Evolutionary conservation across 2,888 invertebrate species (phyloP).

Genomic region (Himalopsyche tibetana): DNA sequence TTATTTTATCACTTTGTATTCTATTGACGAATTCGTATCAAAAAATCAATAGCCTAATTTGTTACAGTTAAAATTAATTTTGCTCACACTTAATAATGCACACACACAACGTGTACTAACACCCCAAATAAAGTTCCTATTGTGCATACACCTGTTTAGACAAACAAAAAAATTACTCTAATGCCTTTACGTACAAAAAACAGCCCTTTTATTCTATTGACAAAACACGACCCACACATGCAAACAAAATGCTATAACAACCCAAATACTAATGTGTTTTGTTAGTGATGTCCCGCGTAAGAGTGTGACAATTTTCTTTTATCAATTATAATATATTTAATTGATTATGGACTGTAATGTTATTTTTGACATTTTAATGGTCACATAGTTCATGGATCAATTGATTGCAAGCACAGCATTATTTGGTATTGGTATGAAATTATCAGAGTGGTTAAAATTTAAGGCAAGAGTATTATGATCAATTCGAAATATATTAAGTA

Average conservation of each 20-base stretch:
- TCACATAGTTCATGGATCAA: no score
- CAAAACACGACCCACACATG: constrained; percentile 25
- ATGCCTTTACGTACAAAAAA: constrained; percentile 7
- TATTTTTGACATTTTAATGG: no score
- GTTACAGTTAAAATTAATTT: no score
- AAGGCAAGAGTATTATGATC: no score
- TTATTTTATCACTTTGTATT: no score
- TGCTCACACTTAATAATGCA: not conserved
- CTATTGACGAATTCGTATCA: no score
- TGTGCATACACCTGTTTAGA: constrained; percentile 1
- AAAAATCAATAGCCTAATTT: no score
- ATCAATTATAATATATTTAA: not conserved
- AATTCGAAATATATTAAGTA: no score
- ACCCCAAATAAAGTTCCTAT: not conserved
- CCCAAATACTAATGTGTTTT: not conserved
- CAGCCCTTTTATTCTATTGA: constrained; percentile 35
- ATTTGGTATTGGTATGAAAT: no score
- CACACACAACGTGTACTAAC: not conserved
- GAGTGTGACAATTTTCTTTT: not conserved
- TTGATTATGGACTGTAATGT: no score
- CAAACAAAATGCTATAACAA: constrained; percentile 33
- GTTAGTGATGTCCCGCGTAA: not conserved
- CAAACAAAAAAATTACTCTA: constrained; percentile 19
- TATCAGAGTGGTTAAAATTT: no score
- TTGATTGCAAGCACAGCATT: no score